A percentile compares a stretch with the other conserved stretches of the same genome.
Evolutionary conservation across 2,888 invertebrate genomes (phyloP).

Genomic region (Eucriotettix oculatus): DNA sequence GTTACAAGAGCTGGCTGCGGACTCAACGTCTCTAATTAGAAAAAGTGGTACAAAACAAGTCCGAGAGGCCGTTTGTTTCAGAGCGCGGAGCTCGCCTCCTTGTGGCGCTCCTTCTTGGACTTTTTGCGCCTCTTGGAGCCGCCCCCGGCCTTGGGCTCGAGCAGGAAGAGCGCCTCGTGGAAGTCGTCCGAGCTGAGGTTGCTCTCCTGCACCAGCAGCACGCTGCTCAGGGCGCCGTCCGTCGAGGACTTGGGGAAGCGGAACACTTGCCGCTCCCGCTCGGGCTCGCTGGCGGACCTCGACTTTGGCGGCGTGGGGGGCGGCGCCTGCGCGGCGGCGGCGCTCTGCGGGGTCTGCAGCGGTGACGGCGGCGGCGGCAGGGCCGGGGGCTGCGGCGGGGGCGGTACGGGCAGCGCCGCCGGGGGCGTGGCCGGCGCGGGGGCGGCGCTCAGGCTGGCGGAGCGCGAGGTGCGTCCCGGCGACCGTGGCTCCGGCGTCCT

Average conservation of each 20-base stretch:
- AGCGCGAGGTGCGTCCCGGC: constrained; percentile 17
- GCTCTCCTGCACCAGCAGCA: constrained; percentile 36
- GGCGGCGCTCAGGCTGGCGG: constrained; percentile 4
- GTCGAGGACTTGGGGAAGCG: constrained; percentile 38
- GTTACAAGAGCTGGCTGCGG: too few species aligned
- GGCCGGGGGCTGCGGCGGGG: constrained; percentile 1
- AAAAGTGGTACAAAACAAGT: too few species aligned
- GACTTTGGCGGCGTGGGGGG: constrained; percentile 21
- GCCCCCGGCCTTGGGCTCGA: constrained; percentile 32
- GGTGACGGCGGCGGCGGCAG: not conserved
- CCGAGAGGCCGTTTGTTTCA: constrained; percentile 16
- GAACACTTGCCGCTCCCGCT: constrained; percentile 33
- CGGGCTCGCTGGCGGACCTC: constrained; percentile 34
- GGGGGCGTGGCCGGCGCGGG: constrained; percentile 1
- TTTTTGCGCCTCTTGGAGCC: constrained; percentile 28
- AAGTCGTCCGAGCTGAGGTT: constrained; percentile 39
- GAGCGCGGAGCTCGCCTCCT: constrained; percentile 31
- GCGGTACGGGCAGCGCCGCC: constrained; percentile 1
- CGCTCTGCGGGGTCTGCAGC: not conserved
- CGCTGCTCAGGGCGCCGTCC: constrained; percentile 38
- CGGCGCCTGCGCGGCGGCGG: not conserved
- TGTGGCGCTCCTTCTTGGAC: constrained; percentile 27
- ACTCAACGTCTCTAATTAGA: too few species aligned
- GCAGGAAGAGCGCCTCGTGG: constrained; percentile 36
- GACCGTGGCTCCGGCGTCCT: constrained; percentile 34